These are phyloP conservation scores for Sebastolobus altivelis DNA, from an alignment of 2,797 vertebrate genomes.

Conservation along the genomic window DNA sequence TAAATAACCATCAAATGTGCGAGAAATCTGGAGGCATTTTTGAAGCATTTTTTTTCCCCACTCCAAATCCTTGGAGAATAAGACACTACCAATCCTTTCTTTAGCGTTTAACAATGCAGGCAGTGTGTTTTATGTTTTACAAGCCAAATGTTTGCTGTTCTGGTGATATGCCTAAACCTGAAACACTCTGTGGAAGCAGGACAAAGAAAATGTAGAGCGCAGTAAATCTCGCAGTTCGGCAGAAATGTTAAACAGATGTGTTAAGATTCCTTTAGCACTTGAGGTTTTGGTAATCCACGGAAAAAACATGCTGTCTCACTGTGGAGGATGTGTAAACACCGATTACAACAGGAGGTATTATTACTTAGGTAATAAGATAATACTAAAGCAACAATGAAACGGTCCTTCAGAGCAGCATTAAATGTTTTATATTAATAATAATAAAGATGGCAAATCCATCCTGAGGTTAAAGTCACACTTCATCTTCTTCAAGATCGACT, in stretches of 20 bases:
- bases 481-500: neutral
- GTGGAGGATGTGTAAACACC: slow-evolving; percentile 41
- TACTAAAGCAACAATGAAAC: slow-evolving; percentile 27
- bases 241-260: slow-evolving; percentile 75
- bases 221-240: slow-evolving; percentile 65
- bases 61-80: slow-evolving; percentile 15
- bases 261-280: slow-evolving; percentile 56
- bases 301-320: slow-evolving; percentile 44
- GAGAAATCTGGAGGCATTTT: slow-evolving; percentile 31
- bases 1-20: slow-evolving; percentile 52
- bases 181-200: slow-evolving; percentile 51
- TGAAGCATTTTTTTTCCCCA: neutral
- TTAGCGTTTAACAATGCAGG: slow-evolving; percentile 27
- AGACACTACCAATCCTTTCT: neutral
- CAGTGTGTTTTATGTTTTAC: slow-evolving; percentile 50
- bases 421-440: slow-evolving; percentile 2
- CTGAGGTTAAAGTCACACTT: neutral
- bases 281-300: slow-evolving; percentile 57
- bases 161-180: slow-evolving; percentile 56
- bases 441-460: neutral
- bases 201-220: slow-evolving; percentile 39
- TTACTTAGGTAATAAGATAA: slow-evolving; percentile 43
- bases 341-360: slow-evolving; percentile 33
- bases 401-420: neutral
- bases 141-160: slow-evolving; percentile 69